These are phyloP conservation scores for Balanococcus diminutus DNA, from an alignment of 2,888 invertebrate genomes.

Conservation along the genomic window DNA sequence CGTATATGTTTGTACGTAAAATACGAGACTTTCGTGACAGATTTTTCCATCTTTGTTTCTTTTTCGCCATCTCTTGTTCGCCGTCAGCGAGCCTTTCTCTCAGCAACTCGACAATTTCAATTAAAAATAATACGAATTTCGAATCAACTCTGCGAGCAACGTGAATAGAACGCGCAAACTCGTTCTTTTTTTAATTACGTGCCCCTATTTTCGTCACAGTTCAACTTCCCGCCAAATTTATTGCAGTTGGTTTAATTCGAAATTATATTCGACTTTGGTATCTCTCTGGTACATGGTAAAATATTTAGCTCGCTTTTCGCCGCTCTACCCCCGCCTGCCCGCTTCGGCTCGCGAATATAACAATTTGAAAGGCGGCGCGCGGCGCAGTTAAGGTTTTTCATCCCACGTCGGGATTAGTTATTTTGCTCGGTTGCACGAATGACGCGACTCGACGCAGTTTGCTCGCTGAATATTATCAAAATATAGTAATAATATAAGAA, in stretches of 20 bases:
- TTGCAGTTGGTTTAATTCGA: conserved; percentile 31
- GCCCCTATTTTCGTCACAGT: background rate
- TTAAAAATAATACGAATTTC: background rate
- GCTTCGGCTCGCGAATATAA: background rate
- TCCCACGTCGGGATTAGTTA: conserved; percentile 39
- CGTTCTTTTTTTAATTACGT: conserved; percentile 22
- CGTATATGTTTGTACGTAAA: no score
- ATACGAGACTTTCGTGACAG: no score
- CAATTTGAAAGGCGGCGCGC: background rate
- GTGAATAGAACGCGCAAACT: background rate
- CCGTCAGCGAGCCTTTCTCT: background rate
- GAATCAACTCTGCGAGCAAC: background rate
- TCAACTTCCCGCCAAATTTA: background rate
- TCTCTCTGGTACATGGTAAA: background rate
- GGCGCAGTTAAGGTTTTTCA: background rate
- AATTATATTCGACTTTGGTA: conserved; percentile 28
- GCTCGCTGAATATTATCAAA: conserved; percentile 8
- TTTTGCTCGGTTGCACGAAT: background rate
- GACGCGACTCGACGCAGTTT: background rate
- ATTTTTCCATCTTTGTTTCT: background rate
- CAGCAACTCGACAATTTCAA: background rate
- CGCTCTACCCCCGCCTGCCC: background rate
- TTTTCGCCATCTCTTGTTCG: no score
- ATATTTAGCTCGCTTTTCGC: conserved; percentile 1
- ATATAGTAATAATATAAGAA: conserved; percentile 10